A percentile compares a stretch with the other conserved stretches of the same genome.
Evolutionary conservation across 2,113 vertebrate species (phyloP).

Genomic region (Nasalis larvatus): DNA sequence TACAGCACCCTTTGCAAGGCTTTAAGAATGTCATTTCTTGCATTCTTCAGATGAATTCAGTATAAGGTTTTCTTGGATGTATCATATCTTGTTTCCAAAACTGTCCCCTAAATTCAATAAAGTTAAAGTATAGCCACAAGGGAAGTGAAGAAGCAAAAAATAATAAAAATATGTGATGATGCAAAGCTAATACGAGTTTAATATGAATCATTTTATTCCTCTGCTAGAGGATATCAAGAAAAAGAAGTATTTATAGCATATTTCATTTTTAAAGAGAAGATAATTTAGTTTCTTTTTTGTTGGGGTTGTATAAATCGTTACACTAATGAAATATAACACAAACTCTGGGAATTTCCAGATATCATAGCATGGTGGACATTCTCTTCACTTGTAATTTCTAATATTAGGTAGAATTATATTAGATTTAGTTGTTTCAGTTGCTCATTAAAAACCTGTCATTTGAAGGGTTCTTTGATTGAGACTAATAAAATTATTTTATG

Average conservation of each 20-base stretch:
- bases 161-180: slow-evolving; percentile 33
- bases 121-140: background rate
- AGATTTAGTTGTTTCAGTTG: slow-evolving; percentile 29
- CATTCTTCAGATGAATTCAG: slow-evolving; percentile 22
- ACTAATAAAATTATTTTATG: slow-evolving; percentile 13
- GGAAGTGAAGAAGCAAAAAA: background rate
- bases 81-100: slow-evolving; percentile 29
- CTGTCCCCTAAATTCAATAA: slow-evolving; percentile 31
- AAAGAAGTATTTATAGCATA: background rate
- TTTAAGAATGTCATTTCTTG: slow-evolving; percentile 18
- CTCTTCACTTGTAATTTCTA: background rate
- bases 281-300: slow-evolving; percentile 7
- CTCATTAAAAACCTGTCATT: background rate
- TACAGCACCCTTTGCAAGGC: background rate
- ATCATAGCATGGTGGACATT: background rate
- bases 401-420: background rate
- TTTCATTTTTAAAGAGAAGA: background rate
- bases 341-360: background rate
- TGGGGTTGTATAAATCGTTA: background rate
- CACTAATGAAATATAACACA: background rate
- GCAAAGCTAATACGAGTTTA: slow-evolving; percentile 24
- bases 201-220: slow-evolving; percentile 4
- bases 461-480: background rate
- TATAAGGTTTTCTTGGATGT: background rate
- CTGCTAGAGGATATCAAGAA: background rate